Evolutionary conservation across 2,888 invertebrate genomes (phyloP).

Genomic region (Nomada ferruginata): DNA sequence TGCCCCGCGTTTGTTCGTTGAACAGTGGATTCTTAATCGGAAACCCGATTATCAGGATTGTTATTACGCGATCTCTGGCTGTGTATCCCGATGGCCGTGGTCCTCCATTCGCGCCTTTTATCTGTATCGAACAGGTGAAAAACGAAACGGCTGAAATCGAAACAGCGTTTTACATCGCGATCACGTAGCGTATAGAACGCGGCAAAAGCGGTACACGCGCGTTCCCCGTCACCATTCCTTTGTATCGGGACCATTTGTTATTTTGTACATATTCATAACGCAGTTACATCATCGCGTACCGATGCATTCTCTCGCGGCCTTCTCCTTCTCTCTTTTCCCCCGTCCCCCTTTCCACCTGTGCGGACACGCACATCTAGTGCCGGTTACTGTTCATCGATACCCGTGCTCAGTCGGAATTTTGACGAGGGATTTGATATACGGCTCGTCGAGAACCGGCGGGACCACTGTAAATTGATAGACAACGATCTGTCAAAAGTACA

Average conservation of each 20-base stretch:
- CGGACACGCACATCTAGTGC: constrained; percentile 23
- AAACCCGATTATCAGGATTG: constrained; percentile 61
- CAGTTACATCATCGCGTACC: constrained; percentile 77
- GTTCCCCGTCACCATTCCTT: constrained; percentile 72
- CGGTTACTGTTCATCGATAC: constrained; percentile 51
- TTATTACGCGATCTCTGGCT: constrained; percentile 41
- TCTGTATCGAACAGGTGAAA: constrained; percentile 53
- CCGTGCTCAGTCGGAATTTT: constrained; percentile 27
- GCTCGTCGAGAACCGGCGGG: background rate
- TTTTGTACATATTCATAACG: constrained; percentile 82
- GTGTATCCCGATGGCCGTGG: constrained; percentile 10
- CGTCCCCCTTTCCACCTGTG: constrained; percentile 60
- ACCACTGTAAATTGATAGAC: background rate
- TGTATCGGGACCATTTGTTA: constrained; percentile 77
- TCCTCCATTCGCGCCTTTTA: background rate
- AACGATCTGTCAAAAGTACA: background rate
- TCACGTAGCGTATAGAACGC: constrained; percentile 74
- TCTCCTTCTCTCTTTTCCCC: constrained; percentile 52
- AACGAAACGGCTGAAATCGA: constrained; percentile 69
- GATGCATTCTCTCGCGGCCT: constrained; percentile 66
- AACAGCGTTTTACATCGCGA: constrained; percentile 72
- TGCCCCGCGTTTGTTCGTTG: constrained; percentile 48
- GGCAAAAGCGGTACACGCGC: constrained; percentile 63
- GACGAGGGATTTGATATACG: constrained; percentile 11
- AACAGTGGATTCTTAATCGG: constrained; percentile 65